Base-by-base conservation (phyloP, 1,140 invertebrate genomes). In the Schlechtendalia chinensis region DNA sequence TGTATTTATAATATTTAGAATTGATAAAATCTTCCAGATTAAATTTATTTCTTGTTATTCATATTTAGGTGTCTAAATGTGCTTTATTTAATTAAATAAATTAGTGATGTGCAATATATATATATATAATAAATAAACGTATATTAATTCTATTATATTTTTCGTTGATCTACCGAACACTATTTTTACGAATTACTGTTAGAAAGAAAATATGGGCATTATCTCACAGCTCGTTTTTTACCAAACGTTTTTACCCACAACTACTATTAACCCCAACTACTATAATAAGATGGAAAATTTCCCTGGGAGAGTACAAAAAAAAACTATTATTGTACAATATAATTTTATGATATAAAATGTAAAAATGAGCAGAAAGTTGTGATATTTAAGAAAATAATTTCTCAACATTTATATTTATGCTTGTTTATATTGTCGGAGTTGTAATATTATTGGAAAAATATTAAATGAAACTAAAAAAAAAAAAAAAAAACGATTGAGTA, bases 211-310 rank as follows among this genome's bases (percentile, higher is more conserved):
- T 58, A 58, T 17, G 16, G 24, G 27, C 19, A 53, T 72, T 72
- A 72, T 54, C 27, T 22, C 17, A 5, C 17, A 16, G 2, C 45
- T 32, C 17, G 1, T n/a, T 29, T 72, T 72, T n/a, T 17, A n/a
- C 27, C 24, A 29, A 72, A 32, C 5, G 27, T 5, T 54, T 72
- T 72, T 32, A 54, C 24, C 10, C 8, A 72, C 69, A 12, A 54
- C 2, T 22, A 53, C 8, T n/a, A n/a, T 29, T 53, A 24, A 5
- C 12, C 1, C 0, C 67, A 19, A 19, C 47, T 45, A 27, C 12
- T 53, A 5, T 72, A 72, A 29, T 54, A 54, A 71, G 69, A 8
- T 54, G 47, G 47, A 29, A 54, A 54, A 72, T 72, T 72, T 54
- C 50, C 69, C 2, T 19, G 69, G 50, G 69, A 29, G 53, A 22